Evolutionary conservation across 2,888 invertebrate species (phyloP), one percentile per base, ranked within the genome.

Genomic region (Abrostola triplasia): DNA sequence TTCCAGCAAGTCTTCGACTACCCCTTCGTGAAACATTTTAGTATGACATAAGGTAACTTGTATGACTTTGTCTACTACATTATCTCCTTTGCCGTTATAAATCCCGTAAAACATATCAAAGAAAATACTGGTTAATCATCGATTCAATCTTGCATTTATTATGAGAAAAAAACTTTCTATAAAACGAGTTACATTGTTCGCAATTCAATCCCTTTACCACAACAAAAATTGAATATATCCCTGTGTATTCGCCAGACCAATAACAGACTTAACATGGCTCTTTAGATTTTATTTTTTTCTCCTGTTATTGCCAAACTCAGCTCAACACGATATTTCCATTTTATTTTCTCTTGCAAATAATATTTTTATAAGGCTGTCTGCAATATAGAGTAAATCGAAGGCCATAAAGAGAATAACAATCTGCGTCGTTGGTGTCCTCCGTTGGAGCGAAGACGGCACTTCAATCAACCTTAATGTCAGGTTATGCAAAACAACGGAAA

Each of bases 401-500:
- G 49, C 60, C 12, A 60, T 71, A 73, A 68, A 70, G 53, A 58
- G 42, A 66, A 70, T 64, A 69, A 44, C 59, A 58, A 53, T 72
- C 56, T 61, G 51, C 67, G 49, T 61, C 59, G 67, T 79, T 67
- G 80, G 70, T 75, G 82, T 84, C 82, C 80, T 82, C 79, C 54
- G 69, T 52, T 64, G 62, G 70, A 74, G 63, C 59, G 76, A 79
- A 83, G 83, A 83, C 73, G 81, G 77, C 74, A 83, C 86, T 85
- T 84, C 85, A 85, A 86, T 87, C 85, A 86, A 76, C 11, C 66
- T 77, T 86, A 89, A 89, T 90, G 87, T 86, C 88, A 87, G 81
- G 86, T 89, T 89, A 88, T 88, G 89, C 88, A 88, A 90, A 90
- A 83, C 84, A 74, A 79, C 82, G 81, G 84, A 89, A 90, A 88